Evolutionary conservation across 2,113 vertebrate genomes (phyloP).

Genomic region (Litocranius walleri): DNA sequence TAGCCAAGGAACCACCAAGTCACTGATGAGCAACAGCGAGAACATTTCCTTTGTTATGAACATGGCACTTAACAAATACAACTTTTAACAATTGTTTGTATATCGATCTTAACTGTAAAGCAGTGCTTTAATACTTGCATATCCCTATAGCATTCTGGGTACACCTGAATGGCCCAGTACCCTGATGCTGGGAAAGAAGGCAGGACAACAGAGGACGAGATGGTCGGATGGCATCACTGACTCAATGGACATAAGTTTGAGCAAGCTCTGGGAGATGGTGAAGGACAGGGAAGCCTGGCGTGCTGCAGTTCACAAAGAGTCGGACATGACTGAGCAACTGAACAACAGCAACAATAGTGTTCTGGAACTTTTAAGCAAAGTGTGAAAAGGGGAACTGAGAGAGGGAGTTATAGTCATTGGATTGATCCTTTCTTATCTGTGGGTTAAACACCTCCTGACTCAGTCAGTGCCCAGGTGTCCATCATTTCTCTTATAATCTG

Average conservation of each 20-base stretch:
- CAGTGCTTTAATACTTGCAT: neutral
- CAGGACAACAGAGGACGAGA: neutral
- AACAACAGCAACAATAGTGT: neutral
- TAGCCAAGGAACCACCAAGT: neutral
- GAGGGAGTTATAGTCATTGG: neutral
- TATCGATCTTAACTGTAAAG: neutral
- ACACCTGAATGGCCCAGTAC: neutral
- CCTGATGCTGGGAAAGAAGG: neutral
- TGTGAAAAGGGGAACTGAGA: neutral
- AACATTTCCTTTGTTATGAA: neutral
- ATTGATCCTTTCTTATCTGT: neutral
- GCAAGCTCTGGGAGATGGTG: neutral
- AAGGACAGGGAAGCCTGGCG: neutral
- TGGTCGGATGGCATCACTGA: neutral
- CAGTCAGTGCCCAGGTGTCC: neutral
- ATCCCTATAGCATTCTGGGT: neutral
- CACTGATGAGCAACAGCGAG: neutral
- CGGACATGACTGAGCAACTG: neutral
- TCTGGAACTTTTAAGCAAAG: neutral
- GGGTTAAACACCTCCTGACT: neutral
- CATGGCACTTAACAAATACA: neutral
- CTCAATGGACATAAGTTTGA: neutral
- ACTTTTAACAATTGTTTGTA: neutral
- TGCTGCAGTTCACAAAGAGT: neutral
- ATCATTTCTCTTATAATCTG: neutral